A percentile compares a stretch with the other conserved stretches of the same genome.
Conservation (phyloP, 1,140 invertebrate species). For the Oryzaephilus surinamensis region DNA sequence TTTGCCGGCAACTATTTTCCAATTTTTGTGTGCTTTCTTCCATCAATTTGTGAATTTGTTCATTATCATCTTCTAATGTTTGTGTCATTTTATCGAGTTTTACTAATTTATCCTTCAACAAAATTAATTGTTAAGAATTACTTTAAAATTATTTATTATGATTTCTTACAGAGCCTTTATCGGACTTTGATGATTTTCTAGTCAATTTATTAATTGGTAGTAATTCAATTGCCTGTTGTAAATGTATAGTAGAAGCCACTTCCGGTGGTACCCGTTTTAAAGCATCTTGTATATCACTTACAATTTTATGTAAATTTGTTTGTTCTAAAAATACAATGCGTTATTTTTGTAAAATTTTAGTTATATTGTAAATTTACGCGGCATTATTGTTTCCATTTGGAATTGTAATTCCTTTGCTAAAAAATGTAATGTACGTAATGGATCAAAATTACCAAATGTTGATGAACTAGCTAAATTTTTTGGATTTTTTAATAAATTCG, state of each 20-base stretch:
- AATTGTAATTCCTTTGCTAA: constrained; percentile 28
- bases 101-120: no score
- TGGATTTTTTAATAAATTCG: no score
- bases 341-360: no score
- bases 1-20: constrained; percentile 28
- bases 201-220: no score
- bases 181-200: no score
- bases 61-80: constrained; percentile 13
- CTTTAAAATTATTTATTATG: no score
- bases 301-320: constrained; percentile 28
- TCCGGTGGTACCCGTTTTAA: constrained; percentile 30
- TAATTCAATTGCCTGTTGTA: no score
- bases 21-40: constrained; percentile 31
- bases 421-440: constrained; percentile 32
- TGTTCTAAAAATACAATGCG: no score
- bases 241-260: constrained; percentile 24
- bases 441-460: constrained; percentile 32
- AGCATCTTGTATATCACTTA: constrained; percentile 29
- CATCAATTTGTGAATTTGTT: constrained; percentile 27
- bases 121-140: no score
- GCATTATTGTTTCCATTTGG: constrained; percentile 18
- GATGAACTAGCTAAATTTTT: no score
- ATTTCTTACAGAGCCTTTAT: no score
- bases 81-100: constrained; percentile 16
- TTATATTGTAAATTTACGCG: constrained; percentile 25